Conservation (phyloP, 2,888 invertebrate species). For the Trachelus tabidus region DNA sequence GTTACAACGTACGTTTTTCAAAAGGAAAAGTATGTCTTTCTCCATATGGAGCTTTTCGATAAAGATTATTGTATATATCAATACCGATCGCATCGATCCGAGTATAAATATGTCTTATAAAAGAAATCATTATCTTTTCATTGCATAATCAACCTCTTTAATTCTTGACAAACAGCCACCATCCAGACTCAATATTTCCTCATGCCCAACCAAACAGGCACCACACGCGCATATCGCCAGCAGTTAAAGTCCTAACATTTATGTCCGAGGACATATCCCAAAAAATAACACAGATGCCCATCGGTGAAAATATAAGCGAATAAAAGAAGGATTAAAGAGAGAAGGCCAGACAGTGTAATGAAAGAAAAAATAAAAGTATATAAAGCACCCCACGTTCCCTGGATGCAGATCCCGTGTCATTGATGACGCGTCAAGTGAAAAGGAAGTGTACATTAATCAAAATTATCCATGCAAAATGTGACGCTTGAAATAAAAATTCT, state of each 20-base stretch:
- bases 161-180: not conserved
- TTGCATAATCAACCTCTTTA: not conserved
- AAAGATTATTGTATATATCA: not conserved
- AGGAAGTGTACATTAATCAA: constrained; percentile 21
- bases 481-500: not conserved
- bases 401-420: constrained; percentile 29
- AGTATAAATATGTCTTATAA: not conserved
- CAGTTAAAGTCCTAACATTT: not conserved
- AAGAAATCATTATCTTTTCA: not conserved
- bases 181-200: not conserved
- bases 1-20: not conserved
- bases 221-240: not conserved
- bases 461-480: constrained; percentile 1
- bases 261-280: constrained; percentile 9
- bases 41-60: not conserved
- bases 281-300: constrained; percentile 17
- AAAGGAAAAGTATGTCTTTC: no score
- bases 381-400: not conserved
- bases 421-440: constrained; percentile 29
- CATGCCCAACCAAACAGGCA: not conserved
- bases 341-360: not conserved
- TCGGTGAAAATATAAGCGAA: not conserved
- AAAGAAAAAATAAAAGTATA: not conserved
- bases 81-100: not conserved
- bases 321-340: not conserved